These are phyloP conservation scores for Nettapus auritus DNA, from an alignment of 2,113 vertebrate genomes.

Conservation along the genomic window DNA sequence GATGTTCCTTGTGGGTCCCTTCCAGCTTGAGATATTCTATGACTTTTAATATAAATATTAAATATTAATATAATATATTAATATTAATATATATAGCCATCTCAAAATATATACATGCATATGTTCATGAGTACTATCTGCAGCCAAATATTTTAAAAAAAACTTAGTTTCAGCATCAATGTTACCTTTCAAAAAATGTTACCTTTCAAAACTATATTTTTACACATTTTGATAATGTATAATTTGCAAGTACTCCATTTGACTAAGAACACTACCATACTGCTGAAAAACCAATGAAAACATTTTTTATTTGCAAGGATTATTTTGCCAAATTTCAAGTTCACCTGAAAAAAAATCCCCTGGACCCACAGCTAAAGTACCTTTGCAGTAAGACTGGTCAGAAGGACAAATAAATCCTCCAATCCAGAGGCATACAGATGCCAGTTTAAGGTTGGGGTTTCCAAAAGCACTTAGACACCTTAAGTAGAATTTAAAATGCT, in stretches of 20 bases:
- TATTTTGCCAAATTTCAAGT: not conserved
- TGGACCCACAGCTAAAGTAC: not conserved
- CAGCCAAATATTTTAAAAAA: not conserved
- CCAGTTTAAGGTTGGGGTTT: not conserved
- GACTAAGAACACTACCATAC: not conserved
- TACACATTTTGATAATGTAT: not conserved
- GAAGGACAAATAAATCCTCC: not conserved
- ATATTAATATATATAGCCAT: no score
- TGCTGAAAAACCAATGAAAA: not conserved
- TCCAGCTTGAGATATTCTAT: no score
- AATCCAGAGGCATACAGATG: not conserved
- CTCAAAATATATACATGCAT: not conserved
- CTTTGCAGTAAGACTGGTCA: not conserved
- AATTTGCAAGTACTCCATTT: not conserved
- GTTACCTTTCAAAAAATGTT: no score
- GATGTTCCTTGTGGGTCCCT: no score
- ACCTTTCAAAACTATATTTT: not conserved
- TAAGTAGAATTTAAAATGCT: not conserved
- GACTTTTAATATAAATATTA: not conserved
- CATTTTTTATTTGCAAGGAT: not conserved
- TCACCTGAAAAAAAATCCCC: not conserved
- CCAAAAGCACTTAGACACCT: not conserved
- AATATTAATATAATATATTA: no score
- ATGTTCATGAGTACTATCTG: not conserved
- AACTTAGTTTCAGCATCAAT: not conserved